phyloP scores from a whole-genome alignment of 2,797 vertebrate species.

The Pantherophis vulpinus region DNA sequence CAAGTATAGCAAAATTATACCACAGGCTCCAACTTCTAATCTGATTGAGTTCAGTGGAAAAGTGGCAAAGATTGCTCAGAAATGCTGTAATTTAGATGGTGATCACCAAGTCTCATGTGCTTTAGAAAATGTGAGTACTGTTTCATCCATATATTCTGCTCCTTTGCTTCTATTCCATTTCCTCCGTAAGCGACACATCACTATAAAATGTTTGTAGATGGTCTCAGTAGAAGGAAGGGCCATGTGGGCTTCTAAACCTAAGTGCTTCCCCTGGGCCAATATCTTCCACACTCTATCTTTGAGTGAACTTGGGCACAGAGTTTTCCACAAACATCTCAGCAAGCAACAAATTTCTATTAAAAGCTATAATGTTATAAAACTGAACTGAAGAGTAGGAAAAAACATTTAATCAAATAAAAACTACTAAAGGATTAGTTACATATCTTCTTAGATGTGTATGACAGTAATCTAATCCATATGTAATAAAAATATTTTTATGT shows the following conservation, averaged over 20 bases:
- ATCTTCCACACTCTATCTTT: neutral
- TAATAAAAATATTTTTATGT: neutral
- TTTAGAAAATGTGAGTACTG: conserved; percentile 51
- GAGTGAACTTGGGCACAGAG: neutral
- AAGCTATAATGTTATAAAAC: neutral
- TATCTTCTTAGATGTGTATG: neutral
- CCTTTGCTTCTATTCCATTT: neutral
- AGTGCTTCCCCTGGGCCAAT: neutral
- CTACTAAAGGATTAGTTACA: neutral
- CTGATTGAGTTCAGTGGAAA: conserved; percentile 43
- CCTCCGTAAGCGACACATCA: neutral
- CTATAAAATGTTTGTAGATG: neutral
- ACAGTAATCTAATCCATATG: neutral
- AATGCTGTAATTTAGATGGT: conserved; percentile 58
- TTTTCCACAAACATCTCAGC: neutral
- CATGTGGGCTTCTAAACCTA: neutral
- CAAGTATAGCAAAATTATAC: conserved; percentile 60
- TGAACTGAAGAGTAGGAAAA: neutral
- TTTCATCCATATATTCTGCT: neutral
- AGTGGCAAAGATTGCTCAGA: conserved; percentile 9
- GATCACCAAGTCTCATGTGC: conserved; percentile 48
- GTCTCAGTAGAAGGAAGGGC: neutral
- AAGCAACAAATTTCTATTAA: neutral
- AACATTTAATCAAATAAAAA: neutral
- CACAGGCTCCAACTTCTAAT: conserved; percentile 47